Conservation (phyloP, 2,113 vertebrate genomes). For the Lucifuga dentata region DNA sequence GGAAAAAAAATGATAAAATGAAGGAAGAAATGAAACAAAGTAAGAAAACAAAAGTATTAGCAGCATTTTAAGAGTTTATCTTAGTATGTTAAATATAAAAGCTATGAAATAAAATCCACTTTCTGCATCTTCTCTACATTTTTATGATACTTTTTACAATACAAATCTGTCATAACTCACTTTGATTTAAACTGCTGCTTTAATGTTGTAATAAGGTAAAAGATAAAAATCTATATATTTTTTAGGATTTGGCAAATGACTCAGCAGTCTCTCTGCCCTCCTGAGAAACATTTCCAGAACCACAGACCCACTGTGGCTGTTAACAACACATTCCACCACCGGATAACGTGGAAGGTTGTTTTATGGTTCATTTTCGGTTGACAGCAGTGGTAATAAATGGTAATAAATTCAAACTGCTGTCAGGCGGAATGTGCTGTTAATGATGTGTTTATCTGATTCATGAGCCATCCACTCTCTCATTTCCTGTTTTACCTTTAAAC, state of each 20-base stretch:
- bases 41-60: too few species aligned
- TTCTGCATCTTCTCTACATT: too few species aligned
- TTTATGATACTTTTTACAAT: too few species aligned
- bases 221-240: too few species aligned
- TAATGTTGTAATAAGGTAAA: not conserved
- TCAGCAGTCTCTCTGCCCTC: slow-evolving; percentile 2
- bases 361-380: not conserved
- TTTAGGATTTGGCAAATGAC: not conserved
- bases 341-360: not conserved
- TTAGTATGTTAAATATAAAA: too few species aligned
- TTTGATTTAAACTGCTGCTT: not conserved
- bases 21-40: too few species aligned
- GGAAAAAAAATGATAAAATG: too few species aligned
- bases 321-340: too few species aligned
- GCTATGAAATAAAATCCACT: too few species aligned
- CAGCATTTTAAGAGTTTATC: too few species aligned
- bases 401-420: not conserved
- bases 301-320: not conserved
- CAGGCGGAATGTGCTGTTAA: not conserved
- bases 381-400: not conserved
- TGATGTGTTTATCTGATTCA: not conserved
- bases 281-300: not conserved
- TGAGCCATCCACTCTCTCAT: too few species aligned
- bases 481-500: too few species aligned
- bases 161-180: not conserved